Evolutionary conservation across 2,797 vertebrate species (phyloP), one percentile per base, ranked within the genome.

Genomic region (Numenius phaeopus): DNA sequence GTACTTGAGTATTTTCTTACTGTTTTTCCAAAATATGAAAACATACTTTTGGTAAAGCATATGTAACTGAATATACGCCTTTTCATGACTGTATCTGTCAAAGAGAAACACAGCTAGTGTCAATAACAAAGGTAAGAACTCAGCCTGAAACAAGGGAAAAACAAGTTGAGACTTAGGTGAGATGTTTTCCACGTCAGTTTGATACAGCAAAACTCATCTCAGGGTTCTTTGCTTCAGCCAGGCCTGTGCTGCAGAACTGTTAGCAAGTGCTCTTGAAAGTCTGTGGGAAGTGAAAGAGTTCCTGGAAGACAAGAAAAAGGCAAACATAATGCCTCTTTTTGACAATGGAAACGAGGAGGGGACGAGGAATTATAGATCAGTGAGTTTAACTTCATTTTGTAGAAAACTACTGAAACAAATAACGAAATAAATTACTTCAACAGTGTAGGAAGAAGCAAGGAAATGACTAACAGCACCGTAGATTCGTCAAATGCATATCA

Each of bases 181-280:
- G 26, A 39, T 89, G n/a, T 75, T 94, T 91, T 87, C 87, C 75
- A 26, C 20, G 57, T 66, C 18, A 29, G 37, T 85, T 75, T 83
- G 52, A 52, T 40, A 26, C 2, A 55, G 59, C 0, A 0, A 89
- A 94, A 92, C 44, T 91, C 40, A 83, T 73, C 70, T 94, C 78
- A 32, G 71, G 71, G 44, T 91, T 92, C 71, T 94, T 92, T 91
- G 78, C 89, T 94, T 87, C 91, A 92, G 89, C 87, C 84, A 87
- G 83, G 47, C 75, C 55, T 91, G 47, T 85, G 75, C 83, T 94
- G 71, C 87, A 88, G 61, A 83, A n/a, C 34, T 72, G 71, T 92
- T 91, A 89, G 78, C 67, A 91, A 80, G 59, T 83, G 84, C 44
- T 62, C 77, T 70, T 87, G 44, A 90, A 84, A 92, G 81, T 75